Base-by-base conservation (phyloP, 2,113 vertebrate genomes). In the Oreamnos americanus region DNA sequence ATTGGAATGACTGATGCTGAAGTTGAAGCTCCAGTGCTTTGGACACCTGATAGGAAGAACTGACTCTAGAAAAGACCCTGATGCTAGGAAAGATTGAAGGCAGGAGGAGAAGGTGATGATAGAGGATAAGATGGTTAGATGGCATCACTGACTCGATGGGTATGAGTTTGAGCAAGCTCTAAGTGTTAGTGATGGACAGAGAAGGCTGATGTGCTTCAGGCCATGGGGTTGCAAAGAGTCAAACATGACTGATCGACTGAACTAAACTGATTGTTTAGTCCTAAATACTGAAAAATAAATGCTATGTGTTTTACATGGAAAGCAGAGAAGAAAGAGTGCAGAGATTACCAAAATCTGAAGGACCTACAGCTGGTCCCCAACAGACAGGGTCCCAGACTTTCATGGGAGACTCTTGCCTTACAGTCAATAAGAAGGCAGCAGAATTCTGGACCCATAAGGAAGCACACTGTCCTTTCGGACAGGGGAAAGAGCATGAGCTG, bases 391-490 rank as follows among this genome's bases (percentile, higher is more conserved):
- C 30, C 60, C 36, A 33, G 26, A 17, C 17, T 83, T 78, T 2
- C 3, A 0, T 13, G 3, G 21, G 9, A 36, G 12, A 4, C 2
- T 28, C 36, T 57, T 67, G 16, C 25, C 13, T 90, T 12, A 4
- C 1, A 25, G 17, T 45, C 67, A 8, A 8, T 5, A 45, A 21
- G 4, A n/a, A 86, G 5, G 36, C 17, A 78, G 19, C 8, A 79
- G 33, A 51, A 67, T 7, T 2, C 28, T 5, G 4, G 17, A 9
- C 47, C 11, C 26, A 10, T 39, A 76, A 71, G 19, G 28, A 74
- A 3, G 36, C 6, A 33, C 5, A 2, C 36, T 45, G 1, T 26
- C 36, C 12, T 83, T 36, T 15, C 17, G 76, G 43, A 19, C 7
- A 26, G 33, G 9, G 45, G 26, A 25, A 62, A 58, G 28, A 67